These are phyloP conservation scores for Ostrea edulis DNA, from an alignment of 1,140 invertebrate genomes.

Conservation along the genomic window DNA sequence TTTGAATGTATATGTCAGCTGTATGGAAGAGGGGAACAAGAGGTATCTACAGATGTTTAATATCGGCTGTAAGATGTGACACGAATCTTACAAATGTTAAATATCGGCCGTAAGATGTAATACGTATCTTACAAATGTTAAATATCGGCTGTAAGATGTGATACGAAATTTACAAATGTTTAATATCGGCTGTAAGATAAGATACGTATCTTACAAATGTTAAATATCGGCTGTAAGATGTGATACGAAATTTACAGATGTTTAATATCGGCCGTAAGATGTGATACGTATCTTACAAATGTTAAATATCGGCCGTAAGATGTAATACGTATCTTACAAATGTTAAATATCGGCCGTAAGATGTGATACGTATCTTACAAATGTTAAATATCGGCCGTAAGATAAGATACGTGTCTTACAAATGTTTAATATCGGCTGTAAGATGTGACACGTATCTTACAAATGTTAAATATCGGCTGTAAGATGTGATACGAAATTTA, in stretches of 20 bases:
- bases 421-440: background rate
- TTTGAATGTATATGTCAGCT: slow-evolving; percentile 85
- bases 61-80: no score
- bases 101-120: no score
- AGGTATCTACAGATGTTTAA: slow-evolving; percentile 55
- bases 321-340: slow-evolving; percentile 56
- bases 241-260: background rate
- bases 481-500: background rate
- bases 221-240: no score
- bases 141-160: no score
- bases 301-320: no score
- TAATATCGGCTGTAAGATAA: no score
- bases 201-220: slow-evolving; percentile 55
- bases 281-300: slow-evolving; percentile 57
- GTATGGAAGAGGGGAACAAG: slow-evolving; percentile 65
- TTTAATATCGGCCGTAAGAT: no score
- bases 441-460: slow-evolving; percentile 55
- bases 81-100: background rate
- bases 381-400: background rate
- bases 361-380: slow-evolving; percentile 56
- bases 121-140: slow-evolving; percentile 54
- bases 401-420: no score
- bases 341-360: background rate
- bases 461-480: background rate
- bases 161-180: background rate